Base-by-base conservation (phyloP, 2,888 invertebrate genomes). In the Belgica antarctica region DNA sequence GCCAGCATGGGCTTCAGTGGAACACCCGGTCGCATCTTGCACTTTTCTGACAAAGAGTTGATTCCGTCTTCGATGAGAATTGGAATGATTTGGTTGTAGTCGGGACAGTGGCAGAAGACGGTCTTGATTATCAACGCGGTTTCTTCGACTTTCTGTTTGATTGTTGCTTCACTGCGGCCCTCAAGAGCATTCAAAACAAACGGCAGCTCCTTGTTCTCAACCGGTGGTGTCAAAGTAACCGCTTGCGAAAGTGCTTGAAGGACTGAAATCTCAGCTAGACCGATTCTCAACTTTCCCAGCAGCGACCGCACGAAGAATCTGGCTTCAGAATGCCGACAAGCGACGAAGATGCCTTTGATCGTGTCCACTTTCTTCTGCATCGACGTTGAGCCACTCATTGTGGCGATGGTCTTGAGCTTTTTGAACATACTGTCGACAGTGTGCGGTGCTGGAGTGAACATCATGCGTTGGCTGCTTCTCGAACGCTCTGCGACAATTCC, bases 1-100 rank as follows among this genome's bases (percentile, higher is more conserved):
- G 99, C 99, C 76, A 99, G 83, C 99, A 99, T 99, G 0, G 99
- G 99, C 78, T 96, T 94, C 73, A 99, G 83, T 10, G 99, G 99
- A 73, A 96, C 86, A 63, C 96, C 96, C 10, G 96, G 95, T 22
- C 90, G 87, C 71, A 98, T 85, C 75, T 89, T 89, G 79, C 98
- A 98, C 76, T 88, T 85, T 34, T 85, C 81, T 0, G 91, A 89
- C 70, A 99, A 82, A 34, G 85, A 86, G 7, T 82, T 79, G 4
- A 92, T 83, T 0, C 96, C 96, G 74, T 90, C 85, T 75, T 85
- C 79, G 71, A 97, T 78, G 57, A 98, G 78, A 8, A 88, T 88
- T 0, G 90, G 87, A 70, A 98, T 82, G 12, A 99, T 85, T 75
- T 84, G 83, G 74, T 93, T 91, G 80, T 95, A 98, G 81, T 92